Evolutionary conservation across 2,797 vertebrate species (phyloP), one percentile per base, ranked within the genome.

Genomic region (Phoxinus dragarum): DNA sequence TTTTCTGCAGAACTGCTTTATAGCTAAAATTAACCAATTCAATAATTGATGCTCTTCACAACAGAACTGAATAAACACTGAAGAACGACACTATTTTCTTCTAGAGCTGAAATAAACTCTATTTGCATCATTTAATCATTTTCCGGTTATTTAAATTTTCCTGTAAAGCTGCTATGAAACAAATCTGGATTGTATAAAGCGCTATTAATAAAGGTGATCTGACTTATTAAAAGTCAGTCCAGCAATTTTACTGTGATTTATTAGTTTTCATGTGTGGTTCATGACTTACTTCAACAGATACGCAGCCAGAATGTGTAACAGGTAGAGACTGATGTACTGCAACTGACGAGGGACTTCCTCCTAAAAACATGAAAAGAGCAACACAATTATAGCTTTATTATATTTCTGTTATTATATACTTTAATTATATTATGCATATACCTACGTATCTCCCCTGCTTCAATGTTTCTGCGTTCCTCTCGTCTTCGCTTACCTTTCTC

Each of bases 311-410:
- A 99, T 96, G 94, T 99, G 98, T 73, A 96, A 92, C 90, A 99
- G 94, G 92, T 99, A 99, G 73, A 99, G 95, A n/a, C 93, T 85
- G 87, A 99, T 98, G 91, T 98, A 98, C 92, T 97, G 96, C 74
- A 99, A 93, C 94, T 98, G 98, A 68, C 98, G 97, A 16, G 98
- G 95, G 77, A 99, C 95, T 93, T 99, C 98, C 93, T 99, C 98
- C 98, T 99, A 92, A 61, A 91, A 93, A 89, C 23, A 54, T 89
- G 31, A 40, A 36, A 7, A 77, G 38, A 61, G 87, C 59, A 87
- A 90, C 23, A 89, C 68, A 84, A 40, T 21, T 66, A 66, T 34
- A 34, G 31, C 17, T 34, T 66, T 7, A 66, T 66, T 34, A 66
- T 8, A 16, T 7, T 17, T 64, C 61, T 9, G 54, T 74, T 73